phyloP scores from a whole-genome alignment of 2,113 vertebrate species.

The Sphaerodactylus townsendi region DNA sequence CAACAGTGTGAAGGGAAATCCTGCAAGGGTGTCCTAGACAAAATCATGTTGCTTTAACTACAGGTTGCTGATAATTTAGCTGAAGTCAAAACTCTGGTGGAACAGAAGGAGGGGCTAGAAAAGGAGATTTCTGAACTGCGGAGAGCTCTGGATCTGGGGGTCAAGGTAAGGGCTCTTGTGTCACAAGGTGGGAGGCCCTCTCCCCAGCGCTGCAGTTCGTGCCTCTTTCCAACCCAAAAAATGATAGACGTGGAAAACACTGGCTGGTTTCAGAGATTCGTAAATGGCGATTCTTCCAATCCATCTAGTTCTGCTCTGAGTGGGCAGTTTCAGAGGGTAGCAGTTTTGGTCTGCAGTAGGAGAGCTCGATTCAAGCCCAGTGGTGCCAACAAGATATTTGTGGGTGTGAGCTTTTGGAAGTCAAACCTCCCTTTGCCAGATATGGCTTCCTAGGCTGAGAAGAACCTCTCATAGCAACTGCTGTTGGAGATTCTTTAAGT shows the following conservation, averaged over 20 bases:
- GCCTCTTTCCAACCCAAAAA: not conserved
- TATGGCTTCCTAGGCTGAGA: no score
- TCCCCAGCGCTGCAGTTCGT: accelerated
- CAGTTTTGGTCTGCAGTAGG: no score
- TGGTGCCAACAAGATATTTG: no score
- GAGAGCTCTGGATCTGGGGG: slow-evolving; percentile 83
- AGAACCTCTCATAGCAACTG: no score
- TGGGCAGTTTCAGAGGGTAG: no score
- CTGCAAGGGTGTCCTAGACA: not conserved
- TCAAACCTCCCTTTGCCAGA: no score
- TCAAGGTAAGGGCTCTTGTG: slow-evolving; percentile 73
- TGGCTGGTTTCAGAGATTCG: not conserved
- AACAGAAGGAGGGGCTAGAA: slow-evolving; percentile 85
- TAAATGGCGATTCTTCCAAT: not conserved
- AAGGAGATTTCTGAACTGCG: slow-evolving; percentile 82
- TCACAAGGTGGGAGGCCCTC: not conserved
- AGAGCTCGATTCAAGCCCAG: no score
- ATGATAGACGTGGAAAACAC: not conserved
- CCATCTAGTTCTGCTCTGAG: no score
- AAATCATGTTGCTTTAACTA: slow-evolving; percentile 36
- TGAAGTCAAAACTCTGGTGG: slow-evolving; percentile 84
- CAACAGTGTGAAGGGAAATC: no score
- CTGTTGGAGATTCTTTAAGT: no score
- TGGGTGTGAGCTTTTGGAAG: no score
- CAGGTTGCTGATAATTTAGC: slow-evolving; percentile 77